Evolutionary conservation across 2,797 vertebrate genomes (phyloP), one percentile per base, ranked within the genome.

Genomic region (Aquila chrysaetos): DNA sequence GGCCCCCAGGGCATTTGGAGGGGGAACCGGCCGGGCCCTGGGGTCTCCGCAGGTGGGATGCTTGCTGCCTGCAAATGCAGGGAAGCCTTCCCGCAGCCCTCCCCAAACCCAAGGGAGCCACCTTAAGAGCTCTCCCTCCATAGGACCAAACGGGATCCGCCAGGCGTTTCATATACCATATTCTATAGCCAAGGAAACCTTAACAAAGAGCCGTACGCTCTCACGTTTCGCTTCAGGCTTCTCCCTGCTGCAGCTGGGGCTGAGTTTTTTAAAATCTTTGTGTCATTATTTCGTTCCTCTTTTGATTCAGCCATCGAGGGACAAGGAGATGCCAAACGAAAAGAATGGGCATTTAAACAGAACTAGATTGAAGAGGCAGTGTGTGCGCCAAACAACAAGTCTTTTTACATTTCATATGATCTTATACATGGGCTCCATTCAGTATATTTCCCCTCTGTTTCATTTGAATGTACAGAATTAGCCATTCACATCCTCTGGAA

Each of bases 351-450:
- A 96, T 97, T 97, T 97, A 95, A 97, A 96, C 96, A 97, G 97
- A 97, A 95, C 92, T 96, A 93, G 95, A 97, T 97, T 97, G 97
- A 97, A 96, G 96, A 97, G 95, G 96, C 95, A 97, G 97, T 95
- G 96, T 97, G 96, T 90, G 93, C 1, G 5, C 92, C 3, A 84
- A 97, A 97, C 97, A 97, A 97, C 95, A 97, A 97, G 97, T 83
- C 97, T 97, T 97, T 97, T 97, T 97, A 97, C 96, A 95, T 96
- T 97, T 96, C 96, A 97, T 97, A 97, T 97, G 95, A 97, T 97
- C 96, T 97, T 97, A 96, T 97, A 97, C 97, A 97, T 97, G 96
- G 91, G 90, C 91, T 97, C 96, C 96, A 97, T 97, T 97, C 97
- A 97, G 94, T 96, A 92, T 96, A 97, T 96, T 94, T 96, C 94